A percentile compares a stretch with the other conserved stretches of the same genome.
Evolutionary conservation across 2,113 vertebrate genomes (phyloP).

Genomic region (Otolemur garnettii): DNA sequence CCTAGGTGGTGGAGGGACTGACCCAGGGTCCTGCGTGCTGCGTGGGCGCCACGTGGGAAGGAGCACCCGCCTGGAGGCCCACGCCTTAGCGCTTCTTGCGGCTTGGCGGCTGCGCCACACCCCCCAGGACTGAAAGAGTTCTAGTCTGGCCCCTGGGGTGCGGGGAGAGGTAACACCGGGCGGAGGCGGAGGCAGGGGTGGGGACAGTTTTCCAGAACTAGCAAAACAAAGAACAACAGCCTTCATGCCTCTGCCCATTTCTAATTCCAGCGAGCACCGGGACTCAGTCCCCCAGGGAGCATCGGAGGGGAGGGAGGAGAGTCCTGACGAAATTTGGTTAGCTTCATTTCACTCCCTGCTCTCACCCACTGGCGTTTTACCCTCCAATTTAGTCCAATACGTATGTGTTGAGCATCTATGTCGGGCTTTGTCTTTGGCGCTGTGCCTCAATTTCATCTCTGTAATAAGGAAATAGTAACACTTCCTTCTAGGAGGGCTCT

Average conservation of each 20-base stretch:
- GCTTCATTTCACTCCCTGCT: neutral
- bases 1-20: neutral
- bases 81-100: neutral
- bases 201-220: neutral
- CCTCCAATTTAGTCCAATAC: neutral
- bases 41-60: neutral
- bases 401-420: neutral
- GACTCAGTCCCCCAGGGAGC: neutral
- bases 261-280: neutral
- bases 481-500: neutral
- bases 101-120: neutral
- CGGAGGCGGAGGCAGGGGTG: neutral
- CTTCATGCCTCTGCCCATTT: neutral
- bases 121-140: neutral
- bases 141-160: no score
- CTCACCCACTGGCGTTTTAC: neutral
- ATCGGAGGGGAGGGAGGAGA: no score
- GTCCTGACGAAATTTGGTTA: neutral
- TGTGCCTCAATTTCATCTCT: neutral
- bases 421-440: neutral
- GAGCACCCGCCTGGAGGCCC: neutral
- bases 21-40: neutral
- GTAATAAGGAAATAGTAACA: neutral
- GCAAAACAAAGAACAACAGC: rapidly evolving
- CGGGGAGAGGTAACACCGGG: neutral